Base-by-base conservation (phyloP, 53 echinoderm and acorn worm genomes). In the Paracentrotus lividus region DNA sequence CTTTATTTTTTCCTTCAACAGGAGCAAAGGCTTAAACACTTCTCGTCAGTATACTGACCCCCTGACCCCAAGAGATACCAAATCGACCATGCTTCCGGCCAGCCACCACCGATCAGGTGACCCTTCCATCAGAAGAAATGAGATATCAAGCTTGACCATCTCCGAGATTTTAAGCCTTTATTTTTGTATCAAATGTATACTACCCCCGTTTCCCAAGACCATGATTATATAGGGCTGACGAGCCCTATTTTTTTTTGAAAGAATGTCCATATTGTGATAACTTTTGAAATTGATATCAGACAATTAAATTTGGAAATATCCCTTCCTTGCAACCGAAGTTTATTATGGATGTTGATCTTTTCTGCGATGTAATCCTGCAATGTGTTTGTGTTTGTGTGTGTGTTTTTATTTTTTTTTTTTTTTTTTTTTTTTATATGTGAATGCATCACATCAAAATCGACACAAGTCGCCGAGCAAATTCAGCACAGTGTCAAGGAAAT, bases 261-360 rank as follows among this genome's bases (percentile, higher is more conserved):
- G 38, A 72, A 72, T 72, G 72, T 72, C 72, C 72, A 72, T 72
- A 40, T 15, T 72, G 36, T 40, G 72, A 72, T 72, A 72, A 72
- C 36, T 38, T 40, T 36, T 36, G 36, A 16, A 72, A 72, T 72
- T 72, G n/a, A n/a, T 72, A 40, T 6, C 72, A 72, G 36, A 72
- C 36, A 18, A 72, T 38, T 72, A 72, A 72, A 72, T 9, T 64
- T 31, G 27, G 8, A 64, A 64, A 9, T 10, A 18, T 40, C 72
- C 64, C 72, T 18, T 40, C 72, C 72, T 38, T 72, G 32, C 40
- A 72, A 72, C 13, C 8, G 31, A 38, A 4, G 21, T 32, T 72
- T 16, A 1, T 40, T 5, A 18, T 36, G 36, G 16, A 38, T 15
- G 2, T 12, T 16, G 12, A 3, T 38, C 40, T 72, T 40, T 72